These are phyloP conservation scores for Carollia perspicillata DNA, from an alignment of 2,113 vertebrate genomes.

Conservation along the genomic window DNA sequence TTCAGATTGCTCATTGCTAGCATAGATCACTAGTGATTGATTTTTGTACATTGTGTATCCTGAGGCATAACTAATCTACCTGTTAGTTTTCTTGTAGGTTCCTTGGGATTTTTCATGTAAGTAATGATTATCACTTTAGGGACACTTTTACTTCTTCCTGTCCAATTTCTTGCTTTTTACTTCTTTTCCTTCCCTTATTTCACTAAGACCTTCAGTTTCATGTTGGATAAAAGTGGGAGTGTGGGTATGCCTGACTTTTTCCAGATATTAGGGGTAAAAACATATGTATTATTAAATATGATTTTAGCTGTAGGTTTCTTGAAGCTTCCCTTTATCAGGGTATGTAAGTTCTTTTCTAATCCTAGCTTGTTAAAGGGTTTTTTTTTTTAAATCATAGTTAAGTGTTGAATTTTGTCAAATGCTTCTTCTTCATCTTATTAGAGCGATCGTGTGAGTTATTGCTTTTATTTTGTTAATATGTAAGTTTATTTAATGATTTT, in stretches of 20 bases:
- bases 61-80: neutral
- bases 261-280: neutral
- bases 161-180: neutral
- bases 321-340: neutral
- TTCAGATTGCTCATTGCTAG: neutral
- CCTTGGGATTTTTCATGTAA: neutral
- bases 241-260: neutral
- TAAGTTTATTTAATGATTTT: neutral
- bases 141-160: neutral
- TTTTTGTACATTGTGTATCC: neutral
- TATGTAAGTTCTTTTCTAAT: neutral
- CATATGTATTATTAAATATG: neutral
- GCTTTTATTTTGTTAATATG: constrained; percentile 19
- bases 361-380: neutral
- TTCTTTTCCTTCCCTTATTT: neutral
- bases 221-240: neutral
- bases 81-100: constrained; percentile 27
- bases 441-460: neutral
- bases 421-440: neutral
- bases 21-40: neutral
- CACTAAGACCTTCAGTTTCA: neutral
- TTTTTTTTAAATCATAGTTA: neutral
- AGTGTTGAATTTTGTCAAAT: constrained; percentile 4
- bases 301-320: neutral
- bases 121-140: neutral